Percentiles rank a stretch among this genome's conserved stretches.
Evolutionary conservation across 2,797 vertebrate species (phyloP).

Genomic region (Chelonia mydas): DNA sequence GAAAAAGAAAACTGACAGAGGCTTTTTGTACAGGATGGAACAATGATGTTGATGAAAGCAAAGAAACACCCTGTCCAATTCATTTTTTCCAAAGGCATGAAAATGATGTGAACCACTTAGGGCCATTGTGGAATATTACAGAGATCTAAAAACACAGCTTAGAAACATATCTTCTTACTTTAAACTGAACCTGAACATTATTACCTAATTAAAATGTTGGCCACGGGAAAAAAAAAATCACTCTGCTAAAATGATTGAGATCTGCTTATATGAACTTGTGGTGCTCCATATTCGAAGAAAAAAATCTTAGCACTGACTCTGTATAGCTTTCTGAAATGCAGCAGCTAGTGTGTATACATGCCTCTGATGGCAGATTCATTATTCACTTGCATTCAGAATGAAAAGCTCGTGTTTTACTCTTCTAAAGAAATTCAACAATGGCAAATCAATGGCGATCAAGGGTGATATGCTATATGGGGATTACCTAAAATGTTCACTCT

Average conservation of each 20-base stretch:
- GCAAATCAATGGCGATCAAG: not conserved
- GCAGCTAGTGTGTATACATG: not conserved
- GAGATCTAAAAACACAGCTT: not conserved
- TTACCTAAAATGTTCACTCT: not conserved
- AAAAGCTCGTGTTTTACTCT: not conserved
- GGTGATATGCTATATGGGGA: not conserved
- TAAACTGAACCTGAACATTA: not conserved
- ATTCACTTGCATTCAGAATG: not conserved
- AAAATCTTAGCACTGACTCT: not conserved
- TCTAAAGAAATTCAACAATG: conserved; percentile 31
- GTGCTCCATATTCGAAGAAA: rapidly evolving
- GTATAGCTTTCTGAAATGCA: not conserved
- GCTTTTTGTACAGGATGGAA: conserved; percentile 24
- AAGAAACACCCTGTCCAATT: conserved; percentile 1
- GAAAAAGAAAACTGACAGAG: conserved; percentile 8
- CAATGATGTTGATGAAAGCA: conserved; percentile 10
- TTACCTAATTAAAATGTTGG: not conserved
- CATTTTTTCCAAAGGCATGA: not conserved
- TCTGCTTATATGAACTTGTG: not conserved
- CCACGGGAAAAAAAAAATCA: not conserved
- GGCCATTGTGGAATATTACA: not conserved
- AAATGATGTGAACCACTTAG: not conserved
- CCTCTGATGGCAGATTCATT: not conserved
- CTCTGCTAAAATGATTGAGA: not conserved
- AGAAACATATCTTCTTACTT: not conserved